Base-by-base conservation (phyloP, 2,888 invertebrate species). In the Chrysolina oricalcia region DNA sequence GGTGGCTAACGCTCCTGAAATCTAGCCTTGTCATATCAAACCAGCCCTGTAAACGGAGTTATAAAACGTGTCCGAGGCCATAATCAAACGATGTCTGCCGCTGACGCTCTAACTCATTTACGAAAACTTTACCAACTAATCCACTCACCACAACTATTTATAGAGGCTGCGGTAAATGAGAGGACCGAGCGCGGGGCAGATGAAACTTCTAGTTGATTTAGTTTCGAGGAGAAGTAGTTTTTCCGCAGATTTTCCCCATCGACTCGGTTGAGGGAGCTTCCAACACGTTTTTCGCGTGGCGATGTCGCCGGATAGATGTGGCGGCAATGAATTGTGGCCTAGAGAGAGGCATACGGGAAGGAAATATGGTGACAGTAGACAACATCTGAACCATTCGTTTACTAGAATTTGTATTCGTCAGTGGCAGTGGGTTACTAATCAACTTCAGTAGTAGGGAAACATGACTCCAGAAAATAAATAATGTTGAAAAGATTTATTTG, bases 71-170 rank as follows among this genome's bases (percentile, higher is more conserved):
- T 78, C 80, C 81, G 73, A 74, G 75, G 82, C 78, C 77, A 81
- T 85, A 85, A 86, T 86, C 85, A 86, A 86, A 83, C 82, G 77
- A 79, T 80, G 83, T 83, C 85, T 85, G 84, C 79, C 74, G 78
- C 80, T 84, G 85, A 83, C 83, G 80, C 80, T 79, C 75, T 80
- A 81, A 81, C 81, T 85, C 83, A 82, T 74, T 83, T 82, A 74
- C 75, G 78, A 79, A 83, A 84, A 83, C 81, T 83, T 84, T 79
- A 74, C 77, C 81, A 81, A 82, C 83, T 83, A 82, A 84, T 83
- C 81, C 80, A 82, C 83, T 82, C 81, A 78, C 81, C 81, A 78
- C 78, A 80, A 83, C 82, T 82, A 83, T 83, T 77, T 77, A 79
- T 77, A 53, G 66, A 65, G 71, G 71, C 59, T 40, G 70, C 19